phyloP scores from a whole-genome alignment of 2,113 vertebrate genomes.

The Naja naja region DNA sequence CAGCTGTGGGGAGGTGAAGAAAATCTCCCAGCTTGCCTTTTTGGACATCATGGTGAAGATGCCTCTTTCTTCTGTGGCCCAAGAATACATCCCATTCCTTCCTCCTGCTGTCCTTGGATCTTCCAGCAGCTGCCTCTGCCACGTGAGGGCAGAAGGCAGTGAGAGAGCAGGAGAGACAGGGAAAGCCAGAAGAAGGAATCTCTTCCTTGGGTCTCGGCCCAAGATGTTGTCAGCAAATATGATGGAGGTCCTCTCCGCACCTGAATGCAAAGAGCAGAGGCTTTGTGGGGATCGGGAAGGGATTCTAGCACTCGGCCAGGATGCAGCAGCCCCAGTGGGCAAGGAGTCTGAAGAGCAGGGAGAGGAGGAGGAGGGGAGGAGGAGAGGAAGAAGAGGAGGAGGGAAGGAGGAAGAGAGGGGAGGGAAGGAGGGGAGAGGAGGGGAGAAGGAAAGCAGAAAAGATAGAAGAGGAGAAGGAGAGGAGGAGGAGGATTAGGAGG shows the following conservation, averaged over 20 bases:
- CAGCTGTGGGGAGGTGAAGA: background rate
- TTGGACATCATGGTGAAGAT: background rate
- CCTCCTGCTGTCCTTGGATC: background rate
- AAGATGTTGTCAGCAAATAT: too few species aligned
- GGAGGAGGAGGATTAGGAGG: too few species aligned
- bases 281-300: background rate
- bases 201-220: constrained; percentile 7
- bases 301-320: background rate
- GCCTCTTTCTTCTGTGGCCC: background rate
- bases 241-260: too few species aligned
- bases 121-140: background rate
- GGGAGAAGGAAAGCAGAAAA: too few species aligned
- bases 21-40: background rate
- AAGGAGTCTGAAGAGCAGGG: too few species aligned
- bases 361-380: background rate
- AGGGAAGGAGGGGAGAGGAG: too few species aligned
- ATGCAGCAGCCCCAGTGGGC: constrained; percentile 1
- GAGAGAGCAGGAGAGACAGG: background rate
- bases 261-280: constrained; percentile 27
- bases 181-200: background rate
- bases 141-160: background rate
- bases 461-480: too few species aligned
- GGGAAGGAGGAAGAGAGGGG: too few species aligned
- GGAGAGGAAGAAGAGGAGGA: background rate
- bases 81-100: background rate